A percentile compares a stretch with the other conserved stretches of the same genome.
phyloP scores from a whole-genome alignment of 2,797 vertebrate genomes.

The Denticeps clupeoides region DNA sequence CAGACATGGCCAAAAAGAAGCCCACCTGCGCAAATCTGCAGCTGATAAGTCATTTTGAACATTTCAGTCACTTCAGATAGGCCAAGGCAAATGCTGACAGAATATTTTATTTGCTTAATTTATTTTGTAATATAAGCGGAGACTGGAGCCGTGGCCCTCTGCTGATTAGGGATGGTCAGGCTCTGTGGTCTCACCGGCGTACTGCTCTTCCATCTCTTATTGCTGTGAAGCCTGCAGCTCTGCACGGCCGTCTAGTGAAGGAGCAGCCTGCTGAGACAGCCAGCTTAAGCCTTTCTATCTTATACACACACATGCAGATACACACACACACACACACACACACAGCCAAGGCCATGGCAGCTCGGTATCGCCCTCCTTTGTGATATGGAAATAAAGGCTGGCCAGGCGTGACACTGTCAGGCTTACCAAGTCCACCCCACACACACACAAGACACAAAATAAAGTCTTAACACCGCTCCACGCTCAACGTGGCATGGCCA shows the following conservation, averaged over 20 bases:
- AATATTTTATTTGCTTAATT: no score
- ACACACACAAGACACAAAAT: constrained; percentile 34
- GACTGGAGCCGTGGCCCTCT: no score
- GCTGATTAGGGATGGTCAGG: no score
- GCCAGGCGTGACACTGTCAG: constrained; percentile 34
- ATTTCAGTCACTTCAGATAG: no score
- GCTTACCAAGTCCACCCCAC: constrained; percentile 14
- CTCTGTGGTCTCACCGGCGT: constrained; percentile 24
- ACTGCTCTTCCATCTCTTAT: constrained; percentile 12
- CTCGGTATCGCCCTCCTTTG: constrained; percentile 42
- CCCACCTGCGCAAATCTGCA: no score
- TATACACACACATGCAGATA: not conserved
- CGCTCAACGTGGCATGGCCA: constrained; percentile 1
- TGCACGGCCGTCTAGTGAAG: constrained; percentile 12
- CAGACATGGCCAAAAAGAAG: no score
- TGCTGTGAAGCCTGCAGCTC: constrained; percentile 7
- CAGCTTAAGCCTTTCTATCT: constrained; percentile 24
- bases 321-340: not conserved
- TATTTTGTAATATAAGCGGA: no score
- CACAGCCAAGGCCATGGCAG: constrained; percentile 13
- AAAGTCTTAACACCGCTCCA: constrained; percentile 16
- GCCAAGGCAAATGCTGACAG: no score
- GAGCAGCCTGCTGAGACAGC: constrained; percentile 12
- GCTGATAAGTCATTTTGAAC: no score
- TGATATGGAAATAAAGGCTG: constrained; percentile 36